Conservation (phyloP, 2,797 vertebrate species). For the Sus cebifrons region DNA sequence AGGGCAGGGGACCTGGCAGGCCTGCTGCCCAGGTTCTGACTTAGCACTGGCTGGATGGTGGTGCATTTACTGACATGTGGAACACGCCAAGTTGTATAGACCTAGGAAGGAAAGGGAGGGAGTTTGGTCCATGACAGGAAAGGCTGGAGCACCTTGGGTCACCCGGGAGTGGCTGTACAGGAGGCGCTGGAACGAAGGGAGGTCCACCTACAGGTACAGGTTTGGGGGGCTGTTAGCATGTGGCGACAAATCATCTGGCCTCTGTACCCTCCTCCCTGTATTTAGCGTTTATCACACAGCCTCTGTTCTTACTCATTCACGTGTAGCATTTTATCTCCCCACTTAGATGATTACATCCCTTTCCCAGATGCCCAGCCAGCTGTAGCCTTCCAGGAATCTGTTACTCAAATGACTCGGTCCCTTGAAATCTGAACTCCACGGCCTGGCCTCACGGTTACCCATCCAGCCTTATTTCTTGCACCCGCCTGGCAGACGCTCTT, state of each 20-base stretch:
- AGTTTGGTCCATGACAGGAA: neutral
- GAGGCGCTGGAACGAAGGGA: neutral
- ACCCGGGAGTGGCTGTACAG: neutral
- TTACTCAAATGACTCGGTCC: neutral
- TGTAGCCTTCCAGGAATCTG: neutral
- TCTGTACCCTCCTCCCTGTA: rapidly evolving
- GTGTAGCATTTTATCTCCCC: neutral
- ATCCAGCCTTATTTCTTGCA: neutral
- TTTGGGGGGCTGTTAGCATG: neutral
- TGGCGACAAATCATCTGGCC: neutral
- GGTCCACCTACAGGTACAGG: neutral
- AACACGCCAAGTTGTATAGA: neutral
- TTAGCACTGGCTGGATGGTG: neutral
- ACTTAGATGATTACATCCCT: neutral
- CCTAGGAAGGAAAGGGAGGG: neutral
- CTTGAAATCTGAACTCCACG: neutral
- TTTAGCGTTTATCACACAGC: neutral
- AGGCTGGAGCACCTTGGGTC: neutral
- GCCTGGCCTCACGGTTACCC: too few relatives aligned
- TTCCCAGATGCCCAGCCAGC: neutral
- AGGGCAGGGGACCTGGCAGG: neutral
- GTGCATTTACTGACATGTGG: neutral
- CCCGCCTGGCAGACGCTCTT: neutral
- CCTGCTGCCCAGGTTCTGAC: neutral
- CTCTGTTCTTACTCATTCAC: neutral